Evolutionary conservation across 2,797 vertebrate genomes (phyloP).

Genomic region (Acanthopagrus latus): DNA sequence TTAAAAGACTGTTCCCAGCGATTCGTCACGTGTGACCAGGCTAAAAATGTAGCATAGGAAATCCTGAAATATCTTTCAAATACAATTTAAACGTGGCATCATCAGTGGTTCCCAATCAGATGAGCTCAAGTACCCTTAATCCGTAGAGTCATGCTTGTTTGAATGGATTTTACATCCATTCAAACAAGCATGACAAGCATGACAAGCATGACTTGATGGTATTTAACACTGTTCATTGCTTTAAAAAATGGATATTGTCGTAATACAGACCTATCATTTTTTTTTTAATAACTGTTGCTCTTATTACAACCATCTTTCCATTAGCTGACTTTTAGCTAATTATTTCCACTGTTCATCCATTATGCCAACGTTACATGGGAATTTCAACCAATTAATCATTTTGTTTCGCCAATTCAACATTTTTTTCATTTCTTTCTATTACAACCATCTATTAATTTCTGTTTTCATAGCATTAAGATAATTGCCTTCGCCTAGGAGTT

Average conservation of each 20-base stretch:
- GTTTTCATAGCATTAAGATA: too few relatives aligned
- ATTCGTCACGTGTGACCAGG: slow-evolving; percentile 48
- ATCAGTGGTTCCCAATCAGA: slow-evolving; percentile 25
- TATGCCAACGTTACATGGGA: neutral
- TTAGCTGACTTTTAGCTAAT: too few relatives aligned
- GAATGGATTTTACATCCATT: too few relatives aligned
- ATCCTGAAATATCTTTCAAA: slow-evolving; percentile 54
- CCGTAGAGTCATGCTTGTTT: neutral
- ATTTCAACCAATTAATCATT: neutral
- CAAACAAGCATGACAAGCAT: too few relatives aligned
- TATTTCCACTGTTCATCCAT: neutral
- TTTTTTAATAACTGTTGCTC: too few relatives aligned
- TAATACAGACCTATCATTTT: too few relatives aligned
- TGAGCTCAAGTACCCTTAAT: neutral
- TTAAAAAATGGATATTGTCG: too few relatives aligned
- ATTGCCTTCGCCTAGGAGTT: too few relatives aligned
- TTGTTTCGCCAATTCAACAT: neutral
- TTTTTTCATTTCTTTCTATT: neutral
- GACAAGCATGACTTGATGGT: too few relatives aligned
- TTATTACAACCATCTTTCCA: neutral
- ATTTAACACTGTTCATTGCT: too few relatives aligned
- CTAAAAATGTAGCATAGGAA: slow-evolving; percentile 62
- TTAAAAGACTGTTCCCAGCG: slow-evolving; percentile 61
- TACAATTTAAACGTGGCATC: slow-evolving; percentile 11
- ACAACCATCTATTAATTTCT: neutral